phyloP scores from a whole-genome alignment of 2,888 invertebrate species.

The Drosophila mimetica region DNA sequence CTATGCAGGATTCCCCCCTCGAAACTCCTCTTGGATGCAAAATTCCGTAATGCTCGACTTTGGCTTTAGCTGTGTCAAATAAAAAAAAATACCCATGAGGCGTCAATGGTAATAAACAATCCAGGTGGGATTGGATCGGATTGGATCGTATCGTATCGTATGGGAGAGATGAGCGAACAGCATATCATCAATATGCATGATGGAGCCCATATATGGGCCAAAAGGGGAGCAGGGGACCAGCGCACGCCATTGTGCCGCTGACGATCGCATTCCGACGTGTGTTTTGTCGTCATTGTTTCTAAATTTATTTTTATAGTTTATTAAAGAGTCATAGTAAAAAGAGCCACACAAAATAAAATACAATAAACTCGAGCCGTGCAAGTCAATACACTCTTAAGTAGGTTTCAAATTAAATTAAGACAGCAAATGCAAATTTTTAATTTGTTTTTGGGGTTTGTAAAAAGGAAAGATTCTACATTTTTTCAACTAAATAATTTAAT shows the following conservation, averaged over 20 bases:
- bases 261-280: conserved; percentile 75
- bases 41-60: conserved; percentile 61
- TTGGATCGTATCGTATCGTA: background rate
- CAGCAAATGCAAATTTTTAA: background rate
- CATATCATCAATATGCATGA: conserved; percentile 78
- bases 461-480: background rate
- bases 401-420: conserved; percentile 3
- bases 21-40: conserved; percentile 26
- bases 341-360: conserved; percentile 23
- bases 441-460: background rate
- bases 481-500: background rate
- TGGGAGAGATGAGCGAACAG: conserved; percentile 21
- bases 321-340: conserved; percentile 68
- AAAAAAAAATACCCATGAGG: conserved; percentile 20
- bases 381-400: conserved; percentile 31
- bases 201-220: conserved; percentile 45
- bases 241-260: conserved; percentile 72
- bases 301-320: conserved; percentile 80
- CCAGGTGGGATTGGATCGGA: conserved; percentile 40
- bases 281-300: conserved; percentile 76
- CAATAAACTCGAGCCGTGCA: conserved; percentile 9
- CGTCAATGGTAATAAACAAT: conserved; percentile 66
- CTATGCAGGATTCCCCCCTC: conserved; percentile 28
- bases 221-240: conserved; percentile 41
- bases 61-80: conserved; percentile 59